A percentile compares a stretch with the other conserved stretches of the same genome.
phyloP scores from a whole-genome alignment of 2,113 vertebrate genomes.

The Lophochroa leadbeateri region DNA sequence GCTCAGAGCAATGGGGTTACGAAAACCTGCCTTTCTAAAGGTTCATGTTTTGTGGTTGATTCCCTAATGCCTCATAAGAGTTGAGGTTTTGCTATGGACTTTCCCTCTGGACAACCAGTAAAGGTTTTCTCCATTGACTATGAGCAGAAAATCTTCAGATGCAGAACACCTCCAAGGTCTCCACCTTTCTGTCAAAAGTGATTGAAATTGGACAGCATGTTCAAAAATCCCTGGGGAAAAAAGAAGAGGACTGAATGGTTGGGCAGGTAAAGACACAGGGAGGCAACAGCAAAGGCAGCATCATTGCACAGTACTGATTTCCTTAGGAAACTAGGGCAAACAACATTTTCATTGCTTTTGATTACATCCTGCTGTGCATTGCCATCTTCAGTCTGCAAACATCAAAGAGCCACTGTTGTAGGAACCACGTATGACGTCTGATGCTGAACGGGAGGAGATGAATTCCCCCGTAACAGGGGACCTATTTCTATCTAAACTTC shows the following conservation, averaged over 20 bases:
- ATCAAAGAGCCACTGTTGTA: constrained; percentile 22
- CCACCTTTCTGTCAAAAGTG: not conserved
- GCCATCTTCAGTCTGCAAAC: constrained; percentile 15
- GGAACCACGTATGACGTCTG: not conserved
- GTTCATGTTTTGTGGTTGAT: not conserved
- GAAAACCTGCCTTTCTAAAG: not conserved
- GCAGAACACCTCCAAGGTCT: not conserved
- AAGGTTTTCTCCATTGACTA: not conserved
- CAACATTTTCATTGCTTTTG: constrained; percentile 11
- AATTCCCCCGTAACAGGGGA: not conserved
- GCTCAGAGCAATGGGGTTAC: not conserved
- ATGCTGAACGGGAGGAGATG: not conserved
- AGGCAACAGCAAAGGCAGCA: not conserved
- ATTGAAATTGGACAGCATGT: not conserved
- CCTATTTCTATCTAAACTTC: not conserved
- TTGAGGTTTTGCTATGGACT: not conserved
- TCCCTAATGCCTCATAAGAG: fast-evolving
- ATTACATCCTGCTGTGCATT: constrained; percentile 31
- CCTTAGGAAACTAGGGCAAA: constrained; percentile 7
- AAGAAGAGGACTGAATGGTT: not conserved
- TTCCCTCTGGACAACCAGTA: not conserved
- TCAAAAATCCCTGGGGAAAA: not conserved
- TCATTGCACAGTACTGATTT: not conserved
- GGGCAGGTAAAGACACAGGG: not conserved
- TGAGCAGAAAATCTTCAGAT: not conserved